Base-by-base conservation (phyloP, 2,797 vertebrate genomes). In the Alosa sapidissima region DNA sequence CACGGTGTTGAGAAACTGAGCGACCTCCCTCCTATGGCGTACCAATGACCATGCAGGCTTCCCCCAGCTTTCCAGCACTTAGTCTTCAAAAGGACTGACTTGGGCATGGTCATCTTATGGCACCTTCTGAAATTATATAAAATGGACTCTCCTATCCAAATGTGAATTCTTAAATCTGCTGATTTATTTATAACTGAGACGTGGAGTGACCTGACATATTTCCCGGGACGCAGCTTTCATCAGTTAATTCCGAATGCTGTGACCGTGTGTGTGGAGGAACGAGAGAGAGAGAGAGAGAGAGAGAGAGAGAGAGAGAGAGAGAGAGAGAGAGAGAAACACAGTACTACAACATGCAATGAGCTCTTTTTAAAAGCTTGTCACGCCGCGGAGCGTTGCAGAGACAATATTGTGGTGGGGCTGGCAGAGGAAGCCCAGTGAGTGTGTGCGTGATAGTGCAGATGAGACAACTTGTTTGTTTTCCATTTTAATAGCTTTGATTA, bases 181-280 rank as follows among this genome's bases (percentile, higher is more conserved):
- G 84, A 84, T 81, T 86, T 86, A 87, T 89, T 85, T 83, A 86
- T 89, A 75, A 85, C 55, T 52, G 82, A 58, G 84, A 78, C 82
- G 45, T 14, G 48, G 84, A 86, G 65, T 81, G 82, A 83, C 83
- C 85, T 85, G 86, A 85, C 86, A 87, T 82, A 89, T 65, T 86
- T 86, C 82, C 62, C 78, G 24, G 19, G 62, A 33, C 47, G 82
- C 0, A 36, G 52, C 62, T 81, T 83, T 86, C 84, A 41, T 82
- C 81, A 68, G 81, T 28, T 75, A 33, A 45, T 45, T 16, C 68
- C 5, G 14, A 45, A 28, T 45, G 55, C 55, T 58, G 19, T 19
- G 19, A 16, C 55, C 19, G 19, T 58, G 19, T 21, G 19, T 5
- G 19, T 5, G 19, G 5, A 0, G 19, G 55, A 55, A 52, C 8